phyloP scores from a whole-genome alignment of 2,888 invertebrate genomes.

The Diogma glabrata region DNA sequence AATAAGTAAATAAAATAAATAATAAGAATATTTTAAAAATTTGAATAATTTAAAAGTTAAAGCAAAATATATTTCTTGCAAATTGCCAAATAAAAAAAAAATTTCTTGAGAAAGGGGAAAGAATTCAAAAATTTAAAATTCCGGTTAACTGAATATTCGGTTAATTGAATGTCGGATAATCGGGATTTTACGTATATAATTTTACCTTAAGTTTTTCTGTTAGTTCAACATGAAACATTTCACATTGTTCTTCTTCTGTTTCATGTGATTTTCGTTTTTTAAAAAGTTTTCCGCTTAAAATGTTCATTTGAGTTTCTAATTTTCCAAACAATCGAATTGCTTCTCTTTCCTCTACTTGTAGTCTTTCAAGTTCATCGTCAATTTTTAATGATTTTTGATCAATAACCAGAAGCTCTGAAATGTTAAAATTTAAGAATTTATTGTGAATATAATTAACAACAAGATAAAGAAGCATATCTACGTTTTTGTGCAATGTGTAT shows the following conservation, averaged over 20 bases:
- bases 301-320: slow-evolving; percentile 47
- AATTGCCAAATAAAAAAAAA: too few relatives aligned
- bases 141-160: too few relatives aligned
- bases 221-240: slow-evolving; percentile 41
- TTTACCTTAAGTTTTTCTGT: slow-evolving; percentile 40
- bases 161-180: too few relatives aligned
- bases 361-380: slow-evolving; percentile 49
- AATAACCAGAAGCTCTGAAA: slow-evolving; percentile 41
- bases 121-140: too few relatives aligned
- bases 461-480: slow-evolving; percentile 29
- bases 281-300: slow-evolving; percentile 45
- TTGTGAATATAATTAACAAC: background rate
- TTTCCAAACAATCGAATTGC: slow-evolving; percentile 47
- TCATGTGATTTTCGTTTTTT: slow-evolving; percentile 43
- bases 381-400: slow-evolving; percentile 63
- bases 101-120: too few relatives aligned
- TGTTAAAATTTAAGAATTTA: slow-evolving; percentile 4
- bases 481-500: slow-evolving; percentile 61
- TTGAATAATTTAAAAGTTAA: too few relatives aligned
- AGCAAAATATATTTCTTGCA: too few relatives aligned
- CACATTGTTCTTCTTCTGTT: slow-evolving; percentile 43
- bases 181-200: too few relatives aligned
- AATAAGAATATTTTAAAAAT: too few relatives aligned
- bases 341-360: slow-evolving; percentile 42
- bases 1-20: too few relatives aligned